phyloP scores from a whole-genome alignment of 1,140 invertebrate genomes.

The Neomicropteryx cornuta region DNA sequence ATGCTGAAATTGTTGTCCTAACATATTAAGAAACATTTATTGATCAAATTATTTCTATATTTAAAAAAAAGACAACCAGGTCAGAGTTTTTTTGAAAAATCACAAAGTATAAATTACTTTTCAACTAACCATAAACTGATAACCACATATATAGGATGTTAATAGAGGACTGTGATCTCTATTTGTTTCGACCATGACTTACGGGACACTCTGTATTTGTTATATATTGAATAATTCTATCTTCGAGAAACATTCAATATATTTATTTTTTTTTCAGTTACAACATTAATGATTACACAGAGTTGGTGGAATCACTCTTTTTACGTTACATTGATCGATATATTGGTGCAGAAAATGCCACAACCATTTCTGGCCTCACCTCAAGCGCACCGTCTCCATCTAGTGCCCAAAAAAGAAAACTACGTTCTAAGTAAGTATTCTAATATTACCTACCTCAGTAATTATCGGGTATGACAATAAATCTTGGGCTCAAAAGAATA shows the following conservation, averaged over 20 bases:
- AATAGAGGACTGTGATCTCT: not conserved
- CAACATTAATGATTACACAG: slow-evolving; percentile 46
- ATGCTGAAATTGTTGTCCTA: no score
- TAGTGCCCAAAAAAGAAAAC: slow-evolving; percentile 44
- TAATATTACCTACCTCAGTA: no score
- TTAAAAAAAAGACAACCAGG: no score
- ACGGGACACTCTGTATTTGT: not conserved
- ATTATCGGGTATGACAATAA: no score
- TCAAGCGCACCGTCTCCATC: slow-evolving; percentile 37
- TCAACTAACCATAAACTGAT: no score
- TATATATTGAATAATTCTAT: slow-evolving; percentile 5
- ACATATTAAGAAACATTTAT: no score
- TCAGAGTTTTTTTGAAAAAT: slow-evolving; percentile 2
- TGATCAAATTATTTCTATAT: no score
- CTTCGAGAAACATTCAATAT: no score
- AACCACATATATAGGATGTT: no score
- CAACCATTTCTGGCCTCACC: slow-evolving; percentile 46
- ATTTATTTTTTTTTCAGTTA: slow-evolving; percentile 40
- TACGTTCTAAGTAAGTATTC: slow-evolving; percentile 33
- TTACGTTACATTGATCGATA: slow-evolving; percentile 48
- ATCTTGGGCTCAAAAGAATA: no score
- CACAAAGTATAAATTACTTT: no score
- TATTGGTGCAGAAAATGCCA: slow-evolving; percentile 51
- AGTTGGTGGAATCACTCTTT: slow-evolving; percentile 48
- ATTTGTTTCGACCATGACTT: no score